A percentile compares a stretch with the other conserved stretches of the same genome.
Conservation (phyloP, 2,888 invertebrate genomes). For the Aspidiotus rigidus region DNA sequence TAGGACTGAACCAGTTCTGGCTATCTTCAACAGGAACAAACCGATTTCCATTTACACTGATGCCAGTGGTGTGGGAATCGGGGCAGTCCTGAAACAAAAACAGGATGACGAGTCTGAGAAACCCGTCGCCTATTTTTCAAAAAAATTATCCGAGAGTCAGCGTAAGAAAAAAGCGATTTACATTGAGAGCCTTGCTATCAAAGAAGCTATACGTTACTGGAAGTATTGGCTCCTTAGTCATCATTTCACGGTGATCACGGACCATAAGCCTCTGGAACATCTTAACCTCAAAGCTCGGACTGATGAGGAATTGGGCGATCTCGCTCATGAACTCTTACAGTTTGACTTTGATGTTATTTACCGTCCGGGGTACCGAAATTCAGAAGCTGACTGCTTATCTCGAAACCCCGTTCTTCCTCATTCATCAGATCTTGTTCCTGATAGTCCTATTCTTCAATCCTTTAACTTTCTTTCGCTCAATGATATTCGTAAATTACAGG, state of each 20-base stretch:
- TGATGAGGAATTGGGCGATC: conserved; percentile 37
- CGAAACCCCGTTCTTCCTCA: conserved; percentile 8
- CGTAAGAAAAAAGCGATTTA: too few relatives aligned
- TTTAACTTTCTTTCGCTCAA: background rate
- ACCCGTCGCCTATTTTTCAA: too few relatives aligned
- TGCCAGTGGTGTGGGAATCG: too few relatives aligned
- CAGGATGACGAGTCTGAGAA: too few relatives aligned
- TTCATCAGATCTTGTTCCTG: background rate
- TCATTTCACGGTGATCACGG: conserved; percentile 25
- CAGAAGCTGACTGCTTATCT: conserved; percentile 19
- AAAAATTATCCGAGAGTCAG: too few relatives aligned
- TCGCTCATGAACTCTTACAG: conserved; percentile 37
- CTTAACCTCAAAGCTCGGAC: conserved; percentile 36
- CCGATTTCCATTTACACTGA: too few relatives aligned
- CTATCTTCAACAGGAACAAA: too few relatives aligned
- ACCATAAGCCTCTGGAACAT: conserved; percentile 36
- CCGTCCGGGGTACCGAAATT: conserved; percentile 36
- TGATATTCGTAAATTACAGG: background rate
- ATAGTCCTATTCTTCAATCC: background rate
- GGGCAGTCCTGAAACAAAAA: too few relatives aligned
- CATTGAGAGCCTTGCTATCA: conserved; percentile 30
- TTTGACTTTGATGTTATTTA: conserved; percentile 37
- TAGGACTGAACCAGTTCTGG: conserved; percentile 35
- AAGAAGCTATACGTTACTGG: conserved; percentile 33
- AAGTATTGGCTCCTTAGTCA: conserved; percentile 31